phyloP scores from a whole-genome alignment of 2,888 invertebrate genomes.

The Nezara viridula region DNA sequence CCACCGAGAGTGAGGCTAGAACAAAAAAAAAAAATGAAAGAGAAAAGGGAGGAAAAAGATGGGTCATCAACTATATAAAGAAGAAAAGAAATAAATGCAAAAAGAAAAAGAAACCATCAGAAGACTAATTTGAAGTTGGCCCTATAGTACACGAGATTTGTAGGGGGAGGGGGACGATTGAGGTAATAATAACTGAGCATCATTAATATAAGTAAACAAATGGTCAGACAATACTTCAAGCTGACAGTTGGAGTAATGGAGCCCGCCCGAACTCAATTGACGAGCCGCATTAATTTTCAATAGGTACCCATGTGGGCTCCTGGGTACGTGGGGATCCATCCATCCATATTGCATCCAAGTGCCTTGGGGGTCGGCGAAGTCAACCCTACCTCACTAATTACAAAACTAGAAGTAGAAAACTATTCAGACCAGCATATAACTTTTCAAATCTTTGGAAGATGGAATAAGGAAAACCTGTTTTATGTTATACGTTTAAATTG shows the following conservation, averaged over 20 bases:
- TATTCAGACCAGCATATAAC: too few species aligned
- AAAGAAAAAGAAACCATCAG: constrained; percentile 5
- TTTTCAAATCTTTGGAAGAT: too few species aligned
- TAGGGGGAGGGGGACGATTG: not conserved
- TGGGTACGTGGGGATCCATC: not conserved
- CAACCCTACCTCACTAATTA: not conserved
- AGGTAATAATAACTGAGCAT: constrained; percentile 60
- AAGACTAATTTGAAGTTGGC: constrained; percentile 31
- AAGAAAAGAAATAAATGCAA: constrained; percentile 34
- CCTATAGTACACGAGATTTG: constrained; percentile 30
- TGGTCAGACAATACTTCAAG: constrained; percentile 62
- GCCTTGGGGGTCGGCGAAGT: not conserved
- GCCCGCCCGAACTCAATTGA: constrained; percentile 62
- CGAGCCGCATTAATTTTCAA: constrained; percentile 63
- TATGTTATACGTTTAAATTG: too few species aligned
- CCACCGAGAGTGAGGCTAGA: not conserved
- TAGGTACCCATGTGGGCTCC: constrained; percentile 58
- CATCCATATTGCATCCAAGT: not conserved
- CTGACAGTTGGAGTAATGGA: constrained; percentile 63
- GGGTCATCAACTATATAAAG: constrained; percentile 1
- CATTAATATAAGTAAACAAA: constrained; percentile 64
- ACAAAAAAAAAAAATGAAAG: not conserved
- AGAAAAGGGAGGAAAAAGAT: not conserved
- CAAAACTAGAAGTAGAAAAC: not conserved
- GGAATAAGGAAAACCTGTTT: too few species aligned